Evolutionary conservation across 2,888 invertebrate genomes (phyloP).

Genomic region (Clunio marinus): DNA sequence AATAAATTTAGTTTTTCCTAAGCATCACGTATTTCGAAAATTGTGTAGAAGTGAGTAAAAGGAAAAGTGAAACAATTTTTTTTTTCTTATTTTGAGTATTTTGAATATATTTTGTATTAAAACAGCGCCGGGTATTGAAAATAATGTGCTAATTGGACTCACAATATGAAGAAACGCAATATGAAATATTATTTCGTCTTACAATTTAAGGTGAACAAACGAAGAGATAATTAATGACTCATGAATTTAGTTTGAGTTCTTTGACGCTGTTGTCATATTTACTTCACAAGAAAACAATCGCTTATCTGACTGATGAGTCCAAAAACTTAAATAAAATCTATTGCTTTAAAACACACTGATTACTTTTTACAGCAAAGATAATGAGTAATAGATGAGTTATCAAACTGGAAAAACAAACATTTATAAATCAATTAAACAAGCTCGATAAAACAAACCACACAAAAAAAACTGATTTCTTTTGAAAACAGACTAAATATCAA

Average conservation of each 20-base stretch:
- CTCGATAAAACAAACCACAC: not conserved
- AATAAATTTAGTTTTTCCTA: too few relatives aligned
- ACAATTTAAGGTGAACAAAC: conserved; percentile 15
- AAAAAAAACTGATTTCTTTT: not conserved
- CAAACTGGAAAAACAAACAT: not conserved
- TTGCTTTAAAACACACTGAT: too few relatives aligned
- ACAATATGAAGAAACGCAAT: conserved; percentile 2
- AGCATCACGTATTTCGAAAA: too few relatives aligned
- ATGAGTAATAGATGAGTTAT: not conserved
- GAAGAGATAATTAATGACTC: conserved; percentile 32
- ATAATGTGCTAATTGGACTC: conserved; percentile 1
- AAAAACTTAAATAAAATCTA: too few relatives aligned
- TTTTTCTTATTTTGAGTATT: not conserved
- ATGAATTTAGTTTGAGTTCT: conserved; percentile 3
- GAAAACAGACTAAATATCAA: too few relatives aligned
- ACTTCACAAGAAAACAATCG: not conserved
- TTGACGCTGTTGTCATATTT: not conserved
- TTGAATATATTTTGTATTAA: not conserved
- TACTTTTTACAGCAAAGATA: not conserved
- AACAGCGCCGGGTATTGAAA: not conserved
- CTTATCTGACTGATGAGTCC: not conserved
- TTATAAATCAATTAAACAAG: not conserved
- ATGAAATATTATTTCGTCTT: not conserved
- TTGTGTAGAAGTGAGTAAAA: not conserved
- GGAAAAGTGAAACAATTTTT: not conserved